These are phyloP conservation scores for Xenopus laevis DNA, from an alignment of 2,113 vertebrate genomes.

Conservation along the genomic window DNA sequence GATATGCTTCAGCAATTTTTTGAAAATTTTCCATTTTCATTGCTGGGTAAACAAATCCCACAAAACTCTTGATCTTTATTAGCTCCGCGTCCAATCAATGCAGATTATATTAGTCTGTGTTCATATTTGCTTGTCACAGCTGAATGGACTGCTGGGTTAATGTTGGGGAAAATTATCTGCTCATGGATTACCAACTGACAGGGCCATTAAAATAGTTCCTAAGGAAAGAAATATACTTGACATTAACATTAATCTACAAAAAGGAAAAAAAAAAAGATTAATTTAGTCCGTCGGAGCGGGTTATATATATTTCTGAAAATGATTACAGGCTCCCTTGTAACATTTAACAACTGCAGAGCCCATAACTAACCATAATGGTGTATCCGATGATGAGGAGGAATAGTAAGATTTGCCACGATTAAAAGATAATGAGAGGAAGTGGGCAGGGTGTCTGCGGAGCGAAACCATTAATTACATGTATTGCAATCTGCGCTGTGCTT, in stretches of 20 bases:
- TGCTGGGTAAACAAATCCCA: not conserved
- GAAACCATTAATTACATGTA: constrained; percentile 5
- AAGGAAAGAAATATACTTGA: constrained; percentile 45
- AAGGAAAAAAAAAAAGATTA: constrained; percentile 34
- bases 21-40: not conserved
- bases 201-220: constrained; percentile 53
- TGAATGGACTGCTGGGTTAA: constrained; percentile 45
- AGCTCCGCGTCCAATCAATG: constrained; percentile 44
- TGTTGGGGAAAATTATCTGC: constrained; percentile 29
- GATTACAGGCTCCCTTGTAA: constrained; percentile 27
- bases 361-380: constrained; percentile 17
- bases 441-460: constrained; percentile 18
- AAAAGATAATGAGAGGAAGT: not conserved
- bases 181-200: constrained; percentile 48
- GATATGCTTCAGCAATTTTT: not conserved
- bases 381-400: constrained; percentile 17
- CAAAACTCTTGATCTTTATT: constrained; percentile 1
- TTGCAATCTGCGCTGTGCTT: not conserved
- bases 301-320: constrained; percentile 49
- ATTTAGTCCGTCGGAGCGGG: constrained; percentile 34
- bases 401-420: constrained; percentile 16
- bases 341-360: constrained; percentile 43
- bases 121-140: constrained; percentile 37
- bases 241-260: constrained; percentile 48
- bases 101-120: constrained; percentile 38